Conservation (phyloP, 2,113 vertebrate species). For the Myotis lucifugus region DNA sequence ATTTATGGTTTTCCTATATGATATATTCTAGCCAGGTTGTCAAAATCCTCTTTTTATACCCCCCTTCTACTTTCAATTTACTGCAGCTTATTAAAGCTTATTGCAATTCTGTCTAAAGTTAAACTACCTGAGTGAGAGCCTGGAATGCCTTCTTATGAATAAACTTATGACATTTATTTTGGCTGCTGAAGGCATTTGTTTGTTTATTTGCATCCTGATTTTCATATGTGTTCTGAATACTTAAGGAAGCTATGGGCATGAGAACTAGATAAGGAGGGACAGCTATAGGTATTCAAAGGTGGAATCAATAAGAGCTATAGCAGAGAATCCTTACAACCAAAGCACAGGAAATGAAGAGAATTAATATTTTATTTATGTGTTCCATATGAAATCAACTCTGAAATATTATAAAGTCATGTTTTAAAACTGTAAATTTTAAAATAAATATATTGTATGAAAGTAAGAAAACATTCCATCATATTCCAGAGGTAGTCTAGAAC, state of each 20-base stretch:
- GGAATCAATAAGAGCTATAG: not conserved
- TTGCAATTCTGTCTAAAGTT: constrained; percentile 59
- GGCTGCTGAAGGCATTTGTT: not conserved
- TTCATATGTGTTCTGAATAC: constrained; percentile 46
- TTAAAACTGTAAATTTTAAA: not conserved
- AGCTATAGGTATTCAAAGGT: not conserved
- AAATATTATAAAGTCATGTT: not conserved
- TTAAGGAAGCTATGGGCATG: not conserved
- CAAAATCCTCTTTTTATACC: constrained; percentile 54
- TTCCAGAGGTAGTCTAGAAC: not conserved
- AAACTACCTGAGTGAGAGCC: constrained; percentile 44
- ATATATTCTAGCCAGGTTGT: constrained; percentile 59
- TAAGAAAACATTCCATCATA: not conserved
- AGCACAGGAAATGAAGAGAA: constrained; percentile 27
- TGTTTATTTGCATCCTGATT: not conserved
- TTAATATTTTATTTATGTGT: constrained; percentile 42
- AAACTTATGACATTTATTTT: constrained; percentile 57
- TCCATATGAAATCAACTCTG: constrained; percentile 22
- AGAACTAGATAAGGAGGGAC: not conserved
- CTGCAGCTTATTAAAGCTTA: constrained; percentile 64
- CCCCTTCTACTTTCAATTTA: constrained; percentile 7
- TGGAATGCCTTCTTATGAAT: not conserved
- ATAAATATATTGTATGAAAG: not conserved
- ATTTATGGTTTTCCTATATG: constrained; percentile 56
- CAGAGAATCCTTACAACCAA: not conserved